Conservation (phyloP, 2,113 vertebrate genomes). For the Gambusia holbrooki region DNA sequence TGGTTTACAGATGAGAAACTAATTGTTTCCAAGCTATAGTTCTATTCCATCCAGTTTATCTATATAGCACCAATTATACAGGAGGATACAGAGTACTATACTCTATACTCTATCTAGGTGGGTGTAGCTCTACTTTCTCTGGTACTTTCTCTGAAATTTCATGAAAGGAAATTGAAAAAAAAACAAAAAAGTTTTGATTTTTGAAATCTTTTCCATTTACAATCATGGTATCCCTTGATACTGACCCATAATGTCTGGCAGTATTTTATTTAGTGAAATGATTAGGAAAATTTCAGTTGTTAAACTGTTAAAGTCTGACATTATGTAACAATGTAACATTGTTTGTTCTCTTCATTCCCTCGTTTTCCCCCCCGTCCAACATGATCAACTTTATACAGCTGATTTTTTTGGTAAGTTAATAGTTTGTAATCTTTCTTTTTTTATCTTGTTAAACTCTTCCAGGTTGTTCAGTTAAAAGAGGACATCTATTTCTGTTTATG, state of each 20-base stretch:
- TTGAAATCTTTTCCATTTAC: background rate
- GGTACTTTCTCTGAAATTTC: background rate
- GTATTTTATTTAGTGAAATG: background rate
- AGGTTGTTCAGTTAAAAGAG: background rate
- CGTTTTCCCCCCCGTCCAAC: constrained; percentile 4
- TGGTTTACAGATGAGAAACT: background rate
- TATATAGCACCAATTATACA: too few relatives aligned
- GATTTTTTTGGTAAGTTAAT: constrained; percentile 67
- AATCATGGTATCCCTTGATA: too few relatives aligned
- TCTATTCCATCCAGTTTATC: too few relatives aligned
- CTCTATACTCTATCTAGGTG: too few relatives aligned
- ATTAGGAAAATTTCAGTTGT: background rate
- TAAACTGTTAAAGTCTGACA: background rate
- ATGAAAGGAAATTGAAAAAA: background rate
- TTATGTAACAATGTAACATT: background rate
- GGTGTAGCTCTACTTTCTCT: too few relatives aligned
- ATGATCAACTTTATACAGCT: constrained; percentile 43
- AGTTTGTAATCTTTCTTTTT: background rate
- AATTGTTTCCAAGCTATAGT: too few relatives aligned
- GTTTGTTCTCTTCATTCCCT: too few relatives aligned
- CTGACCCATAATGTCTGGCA: too few relatives aligned
- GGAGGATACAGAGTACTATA: too few relatives aligned
- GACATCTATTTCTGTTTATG: background rate
- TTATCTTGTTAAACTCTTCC: background rate
- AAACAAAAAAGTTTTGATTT: background rate